These are phyloP conservation scores for Crematogaster levior DNA, from an alignment of 2,888 invertebrate genomes.

Conservation along the genomic window DNA sequence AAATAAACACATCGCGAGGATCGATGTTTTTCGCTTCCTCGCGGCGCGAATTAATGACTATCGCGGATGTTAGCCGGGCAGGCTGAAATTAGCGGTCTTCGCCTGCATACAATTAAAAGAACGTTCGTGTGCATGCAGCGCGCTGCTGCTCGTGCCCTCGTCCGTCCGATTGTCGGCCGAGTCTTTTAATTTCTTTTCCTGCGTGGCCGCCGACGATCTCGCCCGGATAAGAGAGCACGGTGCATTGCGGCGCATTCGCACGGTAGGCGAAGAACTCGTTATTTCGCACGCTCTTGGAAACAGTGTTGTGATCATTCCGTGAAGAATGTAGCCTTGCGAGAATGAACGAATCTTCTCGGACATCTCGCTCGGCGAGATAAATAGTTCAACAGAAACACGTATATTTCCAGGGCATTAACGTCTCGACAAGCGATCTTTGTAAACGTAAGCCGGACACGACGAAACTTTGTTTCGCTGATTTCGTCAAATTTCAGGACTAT, in stretches of 20 bases:
- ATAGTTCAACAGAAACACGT: slow-evolving; percentile 6
- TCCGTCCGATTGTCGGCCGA: slow-evolving; percentile 64
- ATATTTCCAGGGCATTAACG: slow-evolving; percentile 2
- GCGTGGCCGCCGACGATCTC: slow-evolving; percentile 69
- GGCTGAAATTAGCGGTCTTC: slow-evolving; percentile 45
- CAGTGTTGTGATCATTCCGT: slow-evolving; percentile 70
- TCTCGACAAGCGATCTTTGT: background rate
- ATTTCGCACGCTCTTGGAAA: slow-evolving; percentile 76
- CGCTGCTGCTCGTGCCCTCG: slow-evolving; percentile 31
- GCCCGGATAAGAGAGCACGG: slow-evolving; percentile 67
- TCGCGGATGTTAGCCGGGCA: slow-evolving; percentile 40
- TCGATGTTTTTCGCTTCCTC: slow-evolving; percentile 28
- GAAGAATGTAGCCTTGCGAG: slow-evolving; percentile 31
- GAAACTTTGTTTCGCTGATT: background rate
- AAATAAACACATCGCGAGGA: slow-evolving; percentile 32
- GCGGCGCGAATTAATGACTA: slow-evolving; percentile 43
- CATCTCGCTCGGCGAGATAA: slow-evolving; percentile 29
- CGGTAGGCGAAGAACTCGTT: slow-evolving; percentile 71
- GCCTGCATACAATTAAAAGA: slow-evolving; percentile 52
- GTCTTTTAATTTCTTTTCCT: slow-evolving; percentile 66
- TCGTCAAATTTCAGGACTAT: background rate
- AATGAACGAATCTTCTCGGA: slow-evolving; percentile 48
- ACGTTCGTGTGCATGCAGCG: slow-evolving; percentile 42
- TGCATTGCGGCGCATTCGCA: slow-evolving; percentile 73
- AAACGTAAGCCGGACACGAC: background rate